phyloP scores from a whole-genome alignment of 2,888 invertebrate species.

The Tiliacea aurago region DNA sequence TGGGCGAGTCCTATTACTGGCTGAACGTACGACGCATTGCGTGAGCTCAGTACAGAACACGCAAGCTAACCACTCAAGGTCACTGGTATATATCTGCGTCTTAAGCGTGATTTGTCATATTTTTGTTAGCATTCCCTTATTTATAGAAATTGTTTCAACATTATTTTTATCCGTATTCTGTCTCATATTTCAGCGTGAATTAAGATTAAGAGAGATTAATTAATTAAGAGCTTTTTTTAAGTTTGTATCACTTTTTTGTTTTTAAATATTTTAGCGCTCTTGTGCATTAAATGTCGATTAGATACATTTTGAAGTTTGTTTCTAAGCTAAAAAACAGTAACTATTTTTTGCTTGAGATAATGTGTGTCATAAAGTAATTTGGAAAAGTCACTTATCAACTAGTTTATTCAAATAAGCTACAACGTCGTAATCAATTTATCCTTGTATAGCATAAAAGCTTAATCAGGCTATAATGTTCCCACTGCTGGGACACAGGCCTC shows the following conservation, averaged over 20 bases:
- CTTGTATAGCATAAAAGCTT: background rate
- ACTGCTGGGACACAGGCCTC: too few relatives aligned
- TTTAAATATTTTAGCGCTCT: too few relatives aligned
- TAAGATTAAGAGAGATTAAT: too few relatives aligned
- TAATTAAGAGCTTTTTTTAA: background rate
- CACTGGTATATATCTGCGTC: too few relatives aligned
- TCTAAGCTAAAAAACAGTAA: background rate
- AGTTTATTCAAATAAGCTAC: background rate
- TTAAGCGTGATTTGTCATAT: too few relatives aligned
- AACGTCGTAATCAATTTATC: background rate
- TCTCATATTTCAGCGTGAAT: slow-evolving; percentile 29
- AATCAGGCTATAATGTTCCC: too few relatives aligned
- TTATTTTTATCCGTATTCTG: slow-evolving; percentile 6
- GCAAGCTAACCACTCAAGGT: too few relatives aligned
- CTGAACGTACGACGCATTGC: too few relatives aligned
- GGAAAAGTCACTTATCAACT: background rate
- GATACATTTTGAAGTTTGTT: background rate
- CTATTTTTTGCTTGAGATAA: background rate
- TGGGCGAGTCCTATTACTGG: too few relatives aligned
- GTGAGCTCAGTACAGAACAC: too few relatives aligned
- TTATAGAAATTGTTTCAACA: slow-evolving; percentile 20
- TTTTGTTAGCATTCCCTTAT: too few relatives aligned
- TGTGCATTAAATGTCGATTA: background rate
- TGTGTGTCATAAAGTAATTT: background rate
- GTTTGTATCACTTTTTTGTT: slow-evolving; percentile 7